phyloP scores from a whole-genome alignment of 2,113 vertebrate species.

The Onychostruthus taczanowskii region DNA sequence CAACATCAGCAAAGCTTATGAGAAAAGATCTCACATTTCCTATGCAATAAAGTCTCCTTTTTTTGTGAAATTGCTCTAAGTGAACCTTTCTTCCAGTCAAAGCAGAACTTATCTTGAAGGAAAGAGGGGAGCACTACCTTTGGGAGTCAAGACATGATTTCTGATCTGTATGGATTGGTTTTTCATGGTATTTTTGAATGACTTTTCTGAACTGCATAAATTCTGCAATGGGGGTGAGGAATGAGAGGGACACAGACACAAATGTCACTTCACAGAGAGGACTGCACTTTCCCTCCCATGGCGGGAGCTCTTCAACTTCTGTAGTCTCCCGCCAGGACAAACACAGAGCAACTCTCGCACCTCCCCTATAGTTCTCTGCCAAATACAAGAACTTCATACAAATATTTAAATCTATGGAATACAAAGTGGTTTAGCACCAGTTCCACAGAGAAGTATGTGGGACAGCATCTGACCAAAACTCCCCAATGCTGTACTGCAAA shows the following conservation, averaged over 20 bases:
- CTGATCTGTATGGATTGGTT: background rate
- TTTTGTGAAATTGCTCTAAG: background rate
- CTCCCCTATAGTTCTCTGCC: background rate
- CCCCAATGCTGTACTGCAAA: accelerated
- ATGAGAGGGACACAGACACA: background rate
- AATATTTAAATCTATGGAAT: background rate
- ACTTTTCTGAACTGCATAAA: background rate
- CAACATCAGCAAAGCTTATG: background rate
- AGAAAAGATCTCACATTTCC: background rate
- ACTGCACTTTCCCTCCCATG: background rate
- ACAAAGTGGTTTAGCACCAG: background rate
- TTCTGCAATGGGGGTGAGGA: background rate
- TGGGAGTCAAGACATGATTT: background rate
- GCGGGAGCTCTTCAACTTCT: background rate
- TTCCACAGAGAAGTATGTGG: background rate
- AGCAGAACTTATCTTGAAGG: background rate
- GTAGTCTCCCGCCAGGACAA: background rate
- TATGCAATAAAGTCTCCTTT: background rate
- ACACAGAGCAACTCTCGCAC: background rate
- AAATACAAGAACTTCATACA: background rate
- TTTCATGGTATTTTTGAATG: background rate
- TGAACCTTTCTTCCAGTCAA: background rate
- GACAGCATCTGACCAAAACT: background rate
- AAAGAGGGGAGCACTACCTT: background rate
- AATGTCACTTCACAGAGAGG: background rate